phyloP scores from a whole-genome alignment of 2,797 vertebrate species.

The Selene dorsalis region DNA sequence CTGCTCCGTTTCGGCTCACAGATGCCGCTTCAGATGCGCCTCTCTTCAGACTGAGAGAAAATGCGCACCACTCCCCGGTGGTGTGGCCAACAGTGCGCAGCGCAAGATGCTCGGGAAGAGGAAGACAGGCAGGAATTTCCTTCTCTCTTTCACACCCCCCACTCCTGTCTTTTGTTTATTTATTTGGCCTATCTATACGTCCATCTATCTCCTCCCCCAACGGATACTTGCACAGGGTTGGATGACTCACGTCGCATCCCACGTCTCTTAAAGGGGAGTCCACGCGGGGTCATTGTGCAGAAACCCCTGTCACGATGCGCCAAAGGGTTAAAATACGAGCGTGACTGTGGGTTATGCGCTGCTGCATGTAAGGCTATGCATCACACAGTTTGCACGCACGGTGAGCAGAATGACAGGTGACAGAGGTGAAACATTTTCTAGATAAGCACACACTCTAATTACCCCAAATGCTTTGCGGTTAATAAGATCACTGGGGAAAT shows the following conservation, averaged over 20 bases:
- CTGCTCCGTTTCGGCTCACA: conserved; percentile 17
- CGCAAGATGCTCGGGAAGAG: conserved; percentile 50
- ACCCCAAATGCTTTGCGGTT: neutral
- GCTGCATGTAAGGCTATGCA: conserved; percentile 38
- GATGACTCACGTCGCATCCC: conserved; percentile 75
- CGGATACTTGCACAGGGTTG: conserved; percentile 74
- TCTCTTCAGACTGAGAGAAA: conserved; percentile 47
- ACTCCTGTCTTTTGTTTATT: conserved; percentile 55
- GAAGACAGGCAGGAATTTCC: conserved; percentile 56
- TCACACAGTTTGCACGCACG: conserved; percentile 30
- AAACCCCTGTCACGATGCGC: conserved; percentile 17
- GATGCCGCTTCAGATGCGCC: conserved; percentile 27
- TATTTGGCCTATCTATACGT: conserved; percentile 55
- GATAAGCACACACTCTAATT: neutral
- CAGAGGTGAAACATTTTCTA: conserved; percentile 1
- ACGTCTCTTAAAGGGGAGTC: conserved; percentile 62
- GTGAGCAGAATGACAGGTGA: neutral
- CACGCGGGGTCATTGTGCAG: conserved; percentile 21
- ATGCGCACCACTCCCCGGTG: conserved; percentile 69
- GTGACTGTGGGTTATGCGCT: conserved; percentile 23
- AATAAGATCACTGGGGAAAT: neutral
- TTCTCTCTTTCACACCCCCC: conserved; percentile 19
- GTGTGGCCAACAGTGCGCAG: conserved; percentile 63
- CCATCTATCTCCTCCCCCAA: conserved; percentile 59
- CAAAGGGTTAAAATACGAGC: conserved; percentile 64